phyloP scores from a whole-genome alignment of 2,888 invertebrate genomes.

The Agrochola lota region DNA sequence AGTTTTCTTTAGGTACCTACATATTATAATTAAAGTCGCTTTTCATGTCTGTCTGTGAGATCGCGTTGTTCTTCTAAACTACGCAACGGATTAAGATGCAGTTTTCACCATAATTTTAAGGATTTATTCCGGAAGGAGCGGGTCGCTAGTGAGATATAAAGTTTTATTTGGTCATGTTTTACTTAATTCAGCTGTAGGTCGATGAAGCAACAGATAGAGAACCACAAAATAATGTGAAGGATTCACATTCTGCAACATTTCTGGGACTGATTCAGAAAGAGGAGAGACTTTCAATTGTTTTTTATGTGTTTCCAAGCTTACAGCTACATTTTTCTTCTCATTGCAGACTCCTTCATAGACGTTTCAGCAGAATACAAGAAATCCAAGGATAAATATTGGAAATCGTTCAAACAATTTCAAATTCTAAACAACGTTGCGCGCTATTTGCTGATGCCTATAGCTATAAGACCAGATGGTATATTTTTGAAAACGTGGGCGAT shows the following conservation, averaged over 20 bases:
- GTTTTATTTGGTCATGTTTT: not conserved
- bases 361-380: conserved; percentile 77
- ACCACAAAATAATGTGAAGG: not conserved
- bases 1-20: conserved; percentile 36
- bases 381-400: conserved; percentile 77
- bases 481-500: conserved; percentile 84
- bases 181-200: too few species aligned
- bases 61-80: not conserved
- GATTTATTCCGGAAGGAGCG: not conserved
- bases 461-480: conserved; percentile 83
- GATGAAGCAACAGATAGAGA: not conserved
- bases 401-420: conserved; percentile 81
- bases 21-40: not conserved
- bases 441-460: conserved; percentile 82
- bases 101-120: not conserved
- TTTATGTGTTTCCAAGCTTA: not conserved
- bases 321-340: conserved; percentile 4
- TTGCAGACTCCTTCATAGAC: conserved; percentile 85
- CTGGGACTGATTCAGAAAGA: not conserved
- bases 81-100: not conserved
- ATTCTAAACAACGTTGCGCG: conserved; percentile 79
- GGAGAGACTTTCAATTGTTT: not conserved
- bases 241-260: not conserved
- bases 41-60: not conserved
- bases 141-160: not conserved